Conservation (phyloP, 2,113 vertebrate species). For the Terrapene triunguis region DNA sequence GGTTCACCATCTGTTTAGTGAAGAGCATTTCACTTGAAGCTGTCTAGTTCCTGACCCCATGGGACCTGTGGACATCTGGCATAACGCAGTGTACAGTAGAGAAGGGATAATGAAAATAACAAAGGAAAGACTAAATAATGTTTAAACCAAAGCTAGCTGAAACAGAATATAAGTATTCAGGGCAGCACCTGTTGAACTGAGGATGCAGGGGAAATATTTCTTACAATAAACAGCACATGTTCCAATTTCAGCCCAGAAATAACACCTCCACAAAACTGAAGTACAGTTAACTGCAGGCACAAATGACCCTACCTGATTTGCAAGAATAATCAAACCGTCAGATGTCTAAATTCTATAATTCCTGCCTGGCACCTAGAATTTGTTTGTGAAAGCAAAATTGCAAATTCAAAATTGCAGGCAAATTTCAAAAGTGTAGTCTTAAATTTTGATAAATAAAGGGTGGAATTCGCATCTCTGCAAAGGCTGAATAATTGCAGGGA, state of each 20-base stretch:
- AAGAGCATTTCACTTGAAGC: neutral
- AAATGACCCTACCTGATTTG: neutral
- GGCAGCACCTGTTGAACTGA: neutral
- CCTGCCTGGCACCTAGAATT: neutral
- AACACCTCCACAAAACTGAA: neutral
- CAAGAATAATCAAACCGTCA: neutral
- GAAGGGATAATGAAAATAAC: neutral
- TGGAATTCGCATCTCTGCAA: neutral
- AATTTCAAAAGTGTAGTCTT: neutral
- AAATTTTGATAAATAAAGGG: neutral
- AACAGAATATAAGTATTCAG: neutral
- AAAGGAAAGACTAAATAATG: neutral
- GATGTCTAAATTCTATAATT: neutral
- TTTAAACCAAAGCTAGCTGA: slow-evolving; percentile 13
- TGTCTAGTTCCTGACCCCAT: neutral
- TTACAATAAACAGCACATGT: neutral
- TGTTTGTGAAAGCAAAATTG: neutral
- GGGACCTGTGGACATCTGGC: slow-evolving; percentile 12
- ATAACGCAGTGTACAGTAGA: neutral
- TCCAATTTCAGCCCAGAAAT: neutral
- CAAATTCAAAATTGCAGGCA: neutral
- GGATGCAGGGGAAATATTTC: neutral
- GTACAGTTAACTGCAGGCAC: neutral
- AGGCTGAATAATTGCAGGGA: neutral
- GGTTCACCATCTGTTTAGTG: neutral